A percentile compares a stretch with the other conserved stretches of the same genome.
Evolutionary conservation across 2,113 vertebrate species (phyloP).

Genomic region (Sporophila hypoxantha): DNA sequence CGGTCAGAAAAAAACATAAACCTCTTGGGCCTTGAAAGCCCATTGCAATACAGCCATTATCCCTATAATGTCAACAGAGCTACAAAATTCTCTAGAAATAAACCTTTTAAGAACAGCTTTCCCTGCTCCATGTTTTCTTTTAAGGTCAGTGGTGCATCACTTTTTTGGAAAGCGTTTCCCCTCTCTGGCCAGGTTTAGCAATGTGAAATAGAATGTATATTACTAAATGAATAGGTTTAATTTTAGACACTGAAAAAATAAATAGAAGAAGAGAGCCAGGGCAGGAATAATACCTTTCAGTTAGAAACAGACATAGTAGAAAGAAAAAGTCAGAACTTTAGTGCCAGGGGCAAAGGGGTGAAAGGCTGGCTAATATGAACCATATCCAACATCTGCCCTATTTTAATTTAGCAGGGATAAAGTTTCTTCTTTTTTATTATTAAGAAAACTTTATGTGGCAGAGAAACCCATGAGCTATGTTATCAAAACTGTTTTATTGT

Average conservation of each 20-base stretch:
- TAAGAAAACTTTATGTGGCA: conserved; percentile 61
- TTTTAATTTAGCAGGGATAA: conserved; percentile 63
- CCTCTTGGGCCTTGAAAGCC: conserved; percentile 49
- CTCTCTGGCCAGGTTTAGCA: conserved; percentile 24
- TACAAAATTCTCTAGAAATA: conserved; percentile 52
- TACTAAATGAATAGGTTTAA: conserved; percentile 45
- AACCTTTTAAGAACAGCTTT: conserved; percentile 50
- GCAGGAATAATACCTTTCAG: conserved; percentile 44
- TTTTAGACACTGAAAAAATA: conserved; percentile 49
- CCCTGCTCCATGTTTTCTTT: conserved; percentile 37
- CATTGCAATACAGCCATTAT: conserved; percentile 30
- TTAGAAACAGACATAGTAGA: conserved; percentile 46
- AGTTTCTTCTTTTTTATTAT: conserved; percentile 62
- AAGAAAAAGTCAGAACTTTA: conserved; percentile 49
- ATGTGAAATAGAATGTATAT: conserved; percentile 23
- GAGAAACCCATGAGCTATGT: conserved; percentile 42
- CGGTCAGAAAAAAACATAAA: conserved; percentile 42
- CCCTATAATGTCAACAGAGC: conserved; percentile 42
- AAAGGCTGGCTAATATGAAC: conserved; percentile 41
- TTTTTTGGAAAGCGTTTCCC: conserved; percentile 27
- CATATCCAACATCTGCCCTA: conserved; percentile 51
- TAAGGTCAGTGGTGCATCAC: conserved; percentile 46
- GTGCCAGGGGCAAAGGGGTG: conserved; percentile 41
- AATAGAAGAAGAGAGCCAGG: conserved; percentile 27
- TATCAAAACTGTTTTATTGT: conserved; percentile 52